phyloP scores from a whole-genome alignment of 2,113 vertebrate genomes.

The Climacteris rufus region DNA sequence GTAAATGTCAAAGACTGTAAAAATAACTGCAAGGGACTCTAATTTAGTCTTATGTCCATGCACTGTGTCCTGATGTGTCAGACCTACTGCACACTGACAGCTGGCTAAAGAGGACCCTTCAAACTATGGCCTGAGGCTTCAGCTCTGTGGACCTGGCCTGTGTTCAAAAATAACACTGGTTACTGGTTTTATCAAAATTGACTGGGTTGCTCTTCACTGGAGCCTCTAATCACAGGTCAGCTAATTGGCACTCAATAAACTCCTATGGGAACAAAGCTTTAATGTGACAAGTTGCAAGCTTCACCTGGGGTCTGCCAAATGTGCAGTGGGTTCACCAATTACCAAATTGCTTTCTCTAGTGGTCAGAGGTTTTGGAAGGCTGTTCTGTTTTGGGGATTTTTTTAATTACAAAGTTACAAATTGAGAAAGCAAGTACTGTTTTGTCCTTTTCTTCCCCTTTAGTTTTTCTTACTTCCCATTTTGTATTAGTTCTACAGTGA shows the following conservation, averaged over 20 bases:
- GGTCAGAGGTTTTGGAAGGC: not conserved
- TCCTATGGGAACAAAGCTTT: not conserved
- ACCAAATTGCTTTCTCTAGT: not conserved
- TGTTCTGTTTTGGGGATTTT: not conserved
- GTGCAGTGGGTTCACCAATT: not conserved
- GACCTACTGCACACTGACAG: not conserved
- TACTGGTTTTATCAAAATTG: not conserved
- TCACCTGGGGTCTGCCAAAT: not conserved
- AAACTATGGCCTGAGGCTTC: not conserved
- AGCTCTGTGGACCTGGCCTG: not conserved
- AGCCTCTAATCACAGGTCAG: not conserved
- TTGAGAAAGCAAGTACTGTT: not conserved
- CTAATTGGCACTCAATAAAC: not conserved
- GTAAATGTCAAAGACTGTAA: not conserved
- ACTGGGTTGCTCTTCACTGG: not conserved
- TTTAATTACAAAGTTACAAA: not conserved
- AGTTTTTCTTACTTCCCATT: not conserved
- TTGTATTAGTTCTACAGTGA: not conserved
- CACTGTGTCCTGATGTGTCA: not conserved
- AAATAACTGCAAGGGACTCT: not conserved
- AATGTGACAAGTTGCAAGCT: not conserved
- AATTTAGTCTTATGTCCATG: not conserved
- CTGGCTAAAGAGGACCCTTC: not conserved
- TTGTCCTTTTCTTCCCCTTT: not conserved
- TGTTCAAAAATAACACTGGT: not conserved